phyloP scores from a whole-genome alignment of 2,113 vertebrate species.

The Hypocryptadius cinnamomeus region DNA sequence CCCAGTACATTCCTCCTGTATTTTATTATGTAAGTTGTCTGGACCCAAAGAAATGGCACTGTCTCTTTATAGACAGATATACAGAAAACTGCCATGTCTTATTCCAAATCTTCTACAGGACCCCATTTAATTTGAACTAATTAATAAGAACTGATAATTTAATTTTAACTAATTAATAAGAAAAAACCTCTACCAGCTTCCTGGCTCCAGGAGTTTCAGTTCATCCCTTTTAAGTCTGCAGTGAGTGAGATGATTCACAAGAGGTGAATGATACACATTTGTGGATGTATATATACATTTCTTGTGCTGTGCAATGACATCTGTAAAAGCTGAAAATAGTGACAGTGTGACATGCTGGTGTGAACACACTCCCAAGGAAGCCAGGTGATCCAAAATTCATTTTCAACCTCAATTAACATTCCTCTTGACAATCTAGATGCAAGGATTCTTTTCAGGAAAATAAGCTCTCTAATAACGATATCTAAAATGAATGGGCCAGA shows the following conservation, averaged over 20 bases:
- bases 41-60: not conserved
- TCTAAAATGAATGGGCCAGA: not conserved
- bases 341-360: not conserved
- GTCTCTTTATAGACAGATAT: conserved; percentile 14
- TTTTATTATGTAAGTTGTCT: not conserved
- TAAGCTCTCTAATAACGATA: not conserved
- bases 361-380: not conserved
- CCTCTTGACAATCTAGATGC: not conserved
- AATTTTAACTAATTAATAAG: not conserved
- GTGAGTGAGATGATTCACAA: conserved; percentile 45
- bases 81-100: not conserved
- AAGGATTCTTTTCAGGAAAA: not conserved
- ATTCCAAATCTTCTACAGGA: not conserved
- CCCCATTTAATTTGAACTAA: not conserved
- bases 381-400: not conserved
- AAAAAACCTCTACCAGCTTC: not conserved
- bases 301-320: not conserved
- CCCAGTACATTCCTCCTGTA: not conserved
- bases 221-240: not conserved
- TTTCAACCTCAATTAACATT: not conserved
- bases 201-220: not conserved
- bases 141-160: not conserved
- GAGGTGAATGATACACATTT: not conserved
- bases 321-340: not conserved
- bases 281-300: not conserved